Conservation (phyloP, 2,797 vertebrate genomes). For the Taeniopygia guttata region DNA sequence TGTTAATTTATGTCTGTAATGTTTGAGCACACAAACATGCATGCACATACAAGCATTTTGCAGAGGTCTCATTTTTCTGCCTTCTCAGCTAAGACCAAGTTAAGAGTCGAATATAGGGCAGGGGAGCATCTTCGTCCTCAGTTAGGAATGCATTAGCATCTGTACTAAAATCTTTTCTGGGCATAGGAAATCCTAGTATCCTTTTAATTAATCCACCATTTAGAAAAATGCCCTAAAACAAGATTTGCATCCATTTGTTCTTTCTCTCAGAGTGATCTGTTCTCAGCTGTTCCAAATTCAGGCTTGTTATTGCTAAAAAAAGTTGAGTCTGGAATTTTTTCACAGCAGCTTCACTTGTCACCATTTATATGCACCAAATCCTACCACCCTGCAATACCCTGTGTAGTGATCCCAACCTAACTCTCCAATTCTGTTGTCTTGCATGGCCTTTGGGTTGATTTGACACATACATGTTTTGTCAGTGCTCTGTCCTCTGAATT, state of each 20-base stretch:
- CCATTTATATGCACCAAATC: neutral
- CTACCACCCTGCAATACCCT: neutral
- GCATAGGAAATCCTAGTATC: neutral
- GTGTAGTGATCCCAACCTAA: neutral
- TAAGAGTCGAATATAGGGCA: neutral
- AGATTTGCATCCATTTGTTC: neutral
- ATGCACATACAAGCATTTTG: neutral
- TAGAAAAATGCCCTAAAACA: neutral
- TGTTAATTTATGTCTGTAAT: slow-evolving; percentile 13
- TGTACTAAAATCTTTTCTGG: neutral
- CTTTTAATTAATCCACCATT: neutral
- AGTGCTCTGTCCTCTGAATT: neutral
- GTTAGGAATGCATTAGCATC: neutral
- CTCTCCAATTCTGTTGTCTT: neutral
- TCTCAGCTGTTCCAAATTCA: neutral
- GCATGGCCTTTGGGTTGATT: neutral
- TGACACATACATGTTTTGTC: neutral
- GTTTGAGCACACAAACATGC: neutral
- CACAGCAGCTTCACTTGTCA: neutral
- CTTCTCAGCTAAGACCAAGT: neutral
- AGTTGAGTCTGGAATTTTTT: neutral
- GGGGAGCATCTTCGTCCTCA: neutral
- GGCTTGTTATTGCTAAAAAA: neutral
- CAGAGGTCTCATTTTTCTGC: neutral
- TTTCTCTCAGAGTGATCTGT: neutral